phyloP scores from a whole-genome alignment of 2,113 vertebrate species.

The Microtus montanus region DNA sequence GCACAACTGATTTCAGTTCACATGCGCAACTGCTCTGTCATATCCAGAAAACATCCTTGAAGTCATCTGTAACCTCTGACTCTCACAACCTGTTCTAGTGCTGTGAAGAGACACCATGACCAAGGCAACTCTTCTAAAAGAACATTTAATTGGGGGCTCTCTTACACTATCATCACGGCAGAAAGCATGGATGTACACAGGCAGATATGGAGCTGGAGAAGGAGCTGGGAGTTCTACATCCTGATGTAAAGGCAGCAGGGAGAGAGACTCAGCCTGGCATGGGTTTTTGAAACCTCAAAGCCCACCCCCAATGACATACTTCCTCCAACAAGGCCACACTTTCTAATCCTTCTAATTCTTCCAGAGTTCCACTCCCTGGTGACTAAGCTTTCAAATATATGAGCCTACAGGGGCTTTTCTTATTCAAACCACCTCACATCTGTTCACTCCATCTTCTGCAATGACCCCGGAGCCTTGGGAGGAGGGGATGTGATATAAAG shows the following conservation, averaged over 20 bases:
- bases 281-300: background rate
- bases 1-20: background rate
- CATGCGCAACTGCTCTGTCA: background rate
- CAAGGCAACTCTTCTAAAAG: background rate
- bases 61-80: background rate
- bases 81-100: background rate
- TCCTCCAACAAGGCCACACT: background rate
- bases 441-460: background rate
- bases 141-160: background rate
- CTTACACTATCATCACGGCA: background rate
- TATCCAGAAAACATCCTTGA: background rate
- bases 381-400: background rate
- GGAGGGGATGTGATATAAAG: background rate
- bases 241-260: background rate
- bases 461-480: background rate
- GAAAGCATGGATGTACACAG: background rate
- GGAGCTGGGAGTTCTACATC: background rate
- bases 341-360: background rate
- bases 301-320: background rate
- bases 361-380: background rate
- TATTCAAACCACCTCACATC: background rate
- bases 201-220: background rate
- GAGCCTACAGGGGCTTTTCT: background rate
- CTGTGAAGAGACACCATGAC: background rate
- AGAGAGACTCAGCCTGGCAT: background rate